These are phyloP conservation scores for Drosophila sechellia DNA, from an alignment of 1,140 invertebrate genomes.

Conservation along the genomic window DNA sequence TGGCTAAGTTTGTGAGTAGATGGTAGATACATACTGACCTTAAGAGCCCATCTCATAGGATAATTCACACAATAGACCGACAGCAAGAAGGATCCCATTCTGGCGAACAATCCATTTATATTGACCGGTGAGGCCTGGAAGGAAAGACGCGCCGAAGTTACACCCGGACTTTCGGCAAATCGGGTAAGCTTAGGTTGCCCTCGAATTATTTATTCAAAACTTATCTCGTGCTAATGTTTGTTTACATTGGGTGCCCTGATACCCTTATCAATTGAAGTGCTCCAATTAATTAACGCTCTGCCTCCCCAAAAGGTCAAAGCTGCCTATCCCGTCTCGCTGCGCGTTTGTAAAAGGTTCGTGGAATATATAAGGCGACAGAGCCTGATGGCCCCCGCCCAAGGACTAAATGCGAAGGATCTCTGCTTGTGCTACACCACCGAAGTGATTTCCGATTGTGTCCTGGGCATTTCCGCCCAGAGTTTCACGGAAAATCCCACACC, in stretches of 20 bases:
- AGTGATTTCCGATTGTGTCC: slow-evolving; percentile 84
- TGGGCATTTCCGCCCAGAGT: slow-evolving; percentile 84
- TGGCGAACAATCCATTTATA: slow-evolving; percentile 84
- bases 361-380: slow-evolving; percentile 48
- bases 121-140: slow-evolving; percentile 86
- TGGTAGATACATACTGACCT: too few relatives aligned
- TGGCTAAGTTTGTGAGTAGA: slow-evolving; percentile 45
- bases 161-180: slow-evolving; percentile 85
- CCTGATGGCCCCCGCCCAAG: slow-evolving; percentile 41
- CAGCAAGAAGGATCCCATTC: slow-evolving; percentile 78
- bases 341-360: slow-evolving; percentile 45
- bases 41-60: slow-evolving; percentile 41
- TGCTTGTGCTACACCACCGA: slow-evolving; percentile 84
- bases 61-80: slow-evolving; percentile 39
- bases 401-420: slow-evolving; percentile 47
- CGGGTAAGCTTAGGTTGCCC: slow-evolving; percentile 49
- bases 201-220: neutral
- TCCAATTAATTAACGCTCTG: too few relatives aligned
- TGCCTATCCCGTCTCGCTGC: slow-evolving; percentile 56
- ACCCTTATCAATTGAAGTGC: neutral
- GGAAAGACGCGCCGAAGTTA: slow-evolving; percentile 85
- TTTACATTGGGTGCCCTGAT: neutral
- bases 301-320: slow-evolving; percentile 46
- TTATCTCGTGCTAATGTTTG: neutral
- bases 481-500: slow-evolving; percentile 60